Percentiles rank a stretch among this genome's conserved stretches.
These are phyloP conservation scores for Hydrocynus forskahlii DNA, from an alignment of 2,797 vertebrate genomes.

Conservation along the genomic window DNA sequence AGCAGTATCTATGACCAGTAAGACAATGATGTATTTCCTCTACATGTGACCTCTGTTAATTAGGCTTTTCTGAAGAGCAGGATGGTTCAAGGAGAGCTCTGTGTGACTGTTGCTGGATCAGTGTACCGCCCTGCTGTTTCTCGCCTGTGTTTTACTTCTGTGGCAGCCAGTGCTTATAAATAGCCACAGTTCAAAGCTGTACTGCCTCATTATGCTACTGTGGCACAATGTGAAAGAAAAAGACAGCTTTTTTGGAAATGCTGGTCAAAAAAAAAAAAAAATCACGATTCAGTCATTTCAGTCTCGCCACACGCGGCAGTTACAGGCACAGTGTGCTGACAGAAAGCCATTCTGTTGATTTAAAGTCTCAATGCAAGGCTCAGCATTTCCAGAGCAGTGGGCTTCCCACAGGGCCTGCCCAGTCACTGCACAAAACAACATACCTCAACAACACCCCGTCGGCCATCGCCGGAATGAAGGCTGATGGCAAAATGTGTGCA, in stretches of 20 bases:
- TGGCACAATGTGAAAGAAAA: conserved; percentile 44
- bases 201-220: conserved; percentile 70
- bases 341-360: conserved; percentile 46
- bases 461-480: neutral
- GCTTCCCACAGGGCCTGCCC: conserved; percentile 35
- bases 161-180: conserved; percentile 74
- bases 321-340: conserved; percentile 39
- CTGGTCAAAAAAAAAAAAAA: conserved; percentile 8
- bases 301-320: conserved; percentile 22
- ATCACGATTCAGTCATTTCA: conserved; percentile 42
- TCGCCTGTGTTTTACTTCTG: conserved; percentile 70
- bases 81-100: conserved; percentile 22
- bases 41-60: conserved; percentile 1
- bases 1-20: conserved; percentile 3
- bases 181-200: conserved; percentile 72
- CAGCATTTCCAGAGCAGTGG: conserved; percentile 35
- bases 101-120: conserved; percentile 32
- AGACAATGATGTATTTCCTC: conserved; percentile 4
- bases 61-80: conserved; percentile 12
- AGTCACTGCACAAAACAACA: conserved; percentile 11
- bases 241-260: conserved; percentile 15
- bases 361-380: conserved; percentile 46
- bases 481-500: conserved; percentile 14
- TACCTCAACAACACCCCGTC: conserved; percentile 13
- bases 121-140: conserved; percentile 62